These are phyloP conservation scores for Iselma pallidipennis DNA, from an alignment of 2,888 invertebrate species.

Conservation along the genomic window DNA sequence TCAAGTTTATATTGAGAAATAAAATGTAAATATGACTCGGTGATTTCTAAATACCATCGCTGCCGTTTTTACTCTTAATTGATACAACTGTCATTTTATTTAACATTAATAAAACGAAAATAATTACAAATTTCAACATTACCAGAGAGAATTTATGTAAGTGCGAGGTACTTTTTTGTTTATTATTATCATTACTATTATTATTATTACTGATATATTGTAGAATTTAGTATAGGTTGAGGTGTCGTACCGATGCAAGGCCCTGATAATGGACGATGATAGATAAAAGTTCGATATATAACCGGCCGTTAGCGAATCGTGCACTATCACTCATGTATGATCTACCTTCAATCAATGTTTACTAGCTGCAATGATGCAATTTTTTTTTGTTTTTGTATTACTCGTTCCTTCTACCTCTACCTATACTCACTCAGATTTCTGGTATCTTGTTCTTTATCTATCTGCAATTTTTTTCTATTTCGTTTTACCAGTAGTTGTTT, in stretches of 20 bases:
- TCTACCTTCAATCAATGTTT: slow-evolving; percentile 36
- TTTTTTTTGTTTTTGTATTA: slow-evolving; percentile 1
- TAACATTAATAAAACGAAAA: neutral
- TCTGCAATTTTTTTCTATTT: neutral
- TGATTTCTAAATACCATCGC: slow-evolving; percentile 14
- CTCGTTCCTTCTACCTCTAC: neutral
- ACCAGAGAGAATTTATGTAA: too few species aligned
- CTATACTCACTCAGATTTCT: slow-evolving; percentile 11
- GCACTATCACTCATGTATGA: slow-evolving; percentile 46
- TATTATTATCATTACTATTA: too few species aligned
- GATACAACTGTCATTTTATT: neutral
- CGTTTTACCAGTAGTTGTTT: slow-evolving; percentile 10
- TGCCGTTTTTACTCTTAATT: neutral
- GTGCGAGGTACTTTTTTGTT: too few species aligned
- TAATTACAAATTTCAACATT: neutral
- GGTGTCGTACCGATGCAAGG: slow-evolving; percentile 43
- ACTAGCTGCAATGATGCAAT: slow-evolving; percentile 18
- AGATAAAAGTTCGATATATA: slow-evolving; percentile 41
- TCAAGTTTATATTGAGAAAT: slow-evolving; percentile 25
- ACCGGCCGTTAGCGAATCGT: slow-evolving; percentile 44
- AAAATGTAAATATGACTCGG: slow-evolving; percentile 12
- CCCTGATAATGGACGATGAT: slow-evolving; percentile 39
- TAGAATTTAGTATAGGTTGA: slow-evolving; percentile 9
- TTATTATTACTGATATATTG: neutral
- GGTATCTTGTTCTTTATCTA: slow-evolving; percentile 12